Percentiles rank a stretch among this genome's conserved stretches.
phyloP scores from a whole-genome alignment of 2,113 vertebrate species.

The Otis tarda region DNA sequence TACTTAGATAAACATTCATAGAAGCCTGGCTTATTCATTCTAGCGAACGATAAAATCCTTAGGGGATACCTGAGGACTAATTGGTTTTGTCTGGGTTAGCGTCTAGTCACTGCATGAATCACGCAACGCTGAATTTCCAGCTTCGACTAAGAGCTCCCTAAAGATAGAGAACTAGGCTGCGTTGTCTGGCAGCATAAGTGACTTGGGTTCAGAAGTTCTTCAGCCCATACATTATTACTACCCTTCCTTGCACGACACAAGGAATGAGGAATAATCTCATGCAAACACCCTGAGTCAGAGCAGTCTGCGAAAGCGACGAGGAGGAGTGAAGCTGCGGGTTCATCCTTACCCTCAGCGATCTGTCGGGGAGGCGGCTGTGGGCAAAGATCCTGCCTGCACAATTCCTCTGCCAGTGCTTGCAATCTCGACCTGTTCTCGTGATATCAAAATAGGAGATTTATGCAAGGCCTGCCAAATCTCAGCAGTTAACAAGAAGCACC shows the following conservation, averaged over 20 bases:
- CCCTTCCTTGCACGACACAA: not conserved
- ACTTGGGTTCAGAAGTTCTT: slow-evolving; percentile 54
- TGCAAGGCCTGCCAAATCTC: not conserved
- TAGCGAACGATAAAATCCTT: not conserved
- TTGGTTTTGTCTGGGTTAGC: slow-evolving; percentile 45
- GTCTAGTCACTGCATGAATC: slow-evolving; percentile 45
- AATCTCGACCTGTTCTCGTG: not conserved
- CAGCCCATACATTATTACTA: slow-evolving; percentile 56
- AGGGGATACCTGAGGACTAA: slow-evolving; percentile 32
- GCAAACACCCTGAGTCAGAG: not conserved
- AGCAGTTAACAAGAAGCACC: not conserved
- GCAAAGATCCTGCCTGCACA: not conserved
- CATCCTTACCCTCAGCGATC: not conserved
- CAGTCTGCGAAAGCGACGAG: not conserved
- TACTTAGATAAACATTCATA: not conserved
- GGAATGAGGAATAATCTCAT: not conserved
- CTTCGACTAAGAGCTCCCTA: slow-evolving; percentile 12
- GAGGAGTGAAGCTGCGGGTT: not conserved
- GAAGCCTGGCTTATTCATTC: not conserved
- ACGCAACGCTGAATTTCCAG: not conserved
- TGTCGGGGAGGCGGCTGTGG: accelerated
- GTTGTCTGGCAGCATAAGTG: not conserved
- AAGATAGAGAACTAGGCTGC: not conserved
- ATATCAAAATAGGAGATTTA: not conserved
- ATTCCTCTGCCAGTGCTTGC: not conserved